A percentile compares a stretch with the other conserved stretches of the same genome.
Conservation (phyloP, 1,140 invertebrate species). For the Lucilia cuprina region DNA sequence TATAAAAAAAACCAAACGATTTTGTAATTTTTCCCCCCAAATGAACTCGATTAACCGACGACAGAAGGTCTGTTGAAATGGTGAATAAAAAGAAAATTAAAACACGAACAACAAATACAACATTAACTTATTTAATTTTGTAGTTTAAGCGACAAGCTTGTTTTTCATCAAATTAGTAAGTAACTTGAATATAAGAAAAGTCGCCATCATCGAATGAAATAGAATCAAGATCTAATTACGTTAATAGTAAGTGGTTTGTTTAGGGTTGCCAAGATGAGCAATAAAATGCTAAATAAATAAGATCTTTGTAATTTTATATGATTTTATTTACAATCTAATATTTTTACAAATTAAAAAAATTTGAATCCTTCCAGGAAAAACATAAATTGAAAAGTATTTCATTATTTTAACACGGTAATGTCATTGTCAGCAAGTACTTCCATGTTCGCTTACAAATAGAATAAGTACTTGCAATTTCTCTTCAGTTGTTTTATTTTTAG, state of each 20-base stretch:
- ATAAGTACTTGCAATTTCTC: no score
- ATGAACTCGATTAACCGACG: conserved; percentile 14
- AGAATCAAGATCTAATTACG: conserved; percentile 58
- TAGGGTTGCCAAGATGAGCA: not conserved
- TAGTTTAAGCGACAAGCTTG: conserved; percentile 3
- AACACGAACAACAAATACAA: not conserved
- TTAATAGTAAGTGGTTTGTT: conserved; percentile 47
- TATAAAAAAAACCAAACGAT: conserved; percentile 25
- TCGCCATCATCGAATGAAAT: not conserved
- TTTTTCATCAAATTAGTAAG: conserved; percentile 27
- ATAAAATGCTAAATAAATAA: no score
- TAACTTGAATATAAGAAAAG: conserved; percentile 11
- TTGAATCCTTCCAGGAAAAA: no score
- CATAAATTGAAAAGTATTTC: no score
- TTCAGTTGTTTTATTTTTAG: no score
- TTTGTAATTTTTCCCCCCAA: not conserved
- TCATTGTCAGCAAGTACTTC: no score
- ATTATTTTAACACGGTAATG: no score
- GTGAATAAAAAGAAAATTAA: not conserved
- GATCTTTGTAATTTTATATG: no score
- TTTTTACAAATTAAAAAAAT: no score
- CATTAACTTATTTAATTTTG: conserved; percentile 2
- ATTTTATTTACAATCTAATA: no score
- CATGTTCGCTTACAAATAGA: no score
- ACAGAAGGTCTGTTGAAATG: not conserved